These are phyloP conservation scores for Lycia hirtaria DNA, from an alignment of 2,888 invertebrate species.

Conservation along the genomic window DNA sequence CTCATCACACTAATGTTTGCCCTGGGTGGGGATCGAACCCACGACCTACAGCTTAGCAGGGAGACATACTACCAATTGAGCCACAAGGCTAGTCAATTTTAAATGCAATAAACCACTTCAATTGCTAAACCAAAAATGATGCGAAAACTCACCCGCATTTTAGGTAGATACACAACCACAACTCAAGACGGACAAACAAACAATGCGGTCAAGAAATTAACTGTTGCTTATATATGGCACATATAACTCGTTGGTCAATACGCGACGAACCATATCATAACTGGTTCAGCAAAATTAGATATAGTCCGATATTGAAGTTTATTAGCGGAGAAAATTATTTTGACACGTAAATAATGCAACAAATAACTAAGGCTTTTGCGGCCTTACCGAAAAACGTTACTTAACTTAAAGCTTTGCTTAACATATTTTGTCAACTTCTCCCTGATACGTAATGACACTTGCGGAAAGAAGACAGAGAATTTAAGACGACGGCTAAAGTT, in stretches of 20 bases:
- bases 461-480: too few relatives aligned
- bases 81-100: not conserved
- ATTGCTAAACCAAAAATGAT: not conserved
- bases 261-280: constrained; percentile 55
- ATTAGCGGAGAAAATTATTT: not conserved
- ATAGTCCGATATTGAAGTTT: not conserved
- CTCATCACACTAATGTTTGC: too few relatives aligned
- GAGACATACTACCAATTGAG: too few relatives aligned
- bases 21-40: too few relatives aligned
- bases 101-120: not conserved
- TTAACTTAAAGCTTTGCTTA: too few relatives aligned
- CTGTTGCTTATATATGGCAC: constrained; percentile 48
- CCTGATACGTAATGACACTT: too few relatives aligned
- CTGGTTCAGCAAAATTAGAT: constrained; percentile 37
- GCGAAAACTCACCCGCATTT: constrained; percentile 59
- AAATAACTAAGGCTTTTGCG: not conserved
- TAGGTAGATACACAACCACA: constrained; percentile 36
- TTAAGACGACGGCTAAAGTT: too few relatives aligned
- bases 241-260: constrained; percentile 44
- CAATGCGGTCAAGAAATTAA: constrained; percentile 43
- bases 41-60: too few relatives aligned
- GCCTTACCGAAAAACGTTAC: too few relatives aligned
- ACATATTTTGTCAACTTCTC: too few relatives aligned
- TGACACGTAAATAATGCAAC: not conserved
- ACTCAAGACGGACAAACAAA: constrained; percentile 42